Base-by-base conservation (phyloP, 2,797 vertebrate species). In the Catostomus latipinnis region DNA sequence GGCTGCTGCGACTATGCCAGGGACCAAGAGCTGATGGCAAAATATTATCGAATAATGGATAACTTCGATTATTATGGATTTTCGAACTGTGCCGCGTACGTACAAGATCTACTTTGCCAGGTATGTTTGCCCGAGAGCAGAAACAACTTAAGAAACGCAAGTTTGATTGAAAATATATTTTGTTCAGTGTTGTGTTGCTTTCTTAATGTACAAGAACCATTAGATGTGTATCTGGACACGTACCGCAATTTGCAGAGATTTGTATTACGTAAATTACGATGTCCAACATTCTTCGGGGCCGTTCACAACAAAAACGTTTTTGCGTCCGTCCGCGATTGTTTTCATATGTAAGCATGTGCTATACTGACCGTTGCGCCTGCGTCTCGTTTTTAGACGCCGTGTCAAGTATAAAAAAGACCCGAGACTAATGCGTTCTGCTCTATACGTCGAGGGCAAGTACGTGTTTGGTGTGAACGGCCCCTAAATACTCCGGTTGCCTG, bases 81-180 rank as follows among this genome's bases (percentile, higher is more conserved):
- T 75, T 83, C 90, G 8, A 89, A 72, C 71, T 98, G 97, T 81
- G 94, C 95, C 2, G 92, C 91, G 1, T 95, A 93, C 88, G 93
- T 98, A 73, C 92, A 94, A 86, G 96, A 97, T 82, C 88, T 98
- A 82, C 88, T 99, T 6, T 99, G 97, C 87, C 96, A 97, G 96
- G 97, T 99, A 93, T 91, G 88, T 84, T 52, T 14, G 22, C 22
- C 60, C 16, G 10, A 60, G 5, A 6, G 7, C 11, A 22, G n/a
- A 11, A 34, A 22, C 22, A 22, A 1, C 22, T 2, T 8, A 6
- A 1, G 5, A 12, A 65, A 52, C 48, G n/a, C 46, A 6, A 7
- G 34, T 61, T 70, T 60, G 34, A 34, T 22, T 22, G 22, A 22
- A 22, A 1, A 22, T 22, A 22, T 22, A 22, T 22, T 22, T 22